These are phyloP conservation scores for Caenorhabditis sinica DNA, from an alignment of 2,888 invertebrate species.

Conservation along the genomic window DNA sequence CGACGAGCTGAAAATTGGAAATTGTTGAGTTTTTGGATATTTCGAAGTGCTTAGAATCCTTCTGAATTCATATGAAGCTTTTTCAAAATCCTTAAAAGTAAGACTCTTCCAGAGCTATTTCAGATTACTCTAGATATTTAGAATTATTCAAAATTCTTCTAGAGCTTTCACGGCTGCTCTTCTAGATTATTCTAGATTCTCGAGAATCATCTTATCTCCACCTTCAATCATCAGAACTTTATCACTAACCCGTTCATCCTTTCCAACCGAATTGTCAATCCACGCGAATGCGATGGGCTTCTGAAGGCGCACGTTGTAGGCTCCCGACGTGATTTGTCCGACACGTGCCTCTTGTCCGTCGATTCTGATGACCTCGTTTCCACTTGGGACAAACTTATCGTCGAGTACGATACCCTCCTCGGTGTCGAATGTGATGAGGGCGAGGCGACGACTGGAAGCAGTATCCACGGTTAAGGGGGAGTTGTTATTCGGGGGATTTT, in stretches of 20 bases:
- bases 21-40: no score
- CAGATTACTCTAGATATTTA: not conserved
- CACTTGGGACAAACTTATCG: conserved; percentile 66
- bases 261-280: conserved; percentile 81
- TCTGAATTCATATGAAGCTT: not conserved
- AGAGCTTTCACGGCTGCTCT: not conserved
- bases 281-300: conserved; percentile 85
- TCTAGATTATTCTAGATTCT: not conserved
- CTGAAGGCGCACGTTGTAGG: conserved; percentile 84
- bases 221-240: not conserved
- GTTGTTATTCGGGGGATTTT: no score
- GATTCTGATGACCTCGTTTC: conserved; percentile 74
- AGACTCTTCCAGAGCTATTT: conserved; percentile 1
- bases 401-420: conserved; percentile 66
- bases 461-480: conserved; percentile 19
- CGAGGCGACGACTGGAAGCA: conserved; percentile 68
- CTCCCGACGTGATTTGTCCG: conserved; percentile 85
- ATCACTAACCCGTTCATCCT: conserved; percentile 61
- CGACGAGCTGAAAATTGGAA: conserved; percentile 72
- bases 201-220: no score
- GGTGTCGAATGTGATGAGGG: conserved; percentile 72
- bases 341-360: conserved; percentile 82
- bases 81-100: not conserved
- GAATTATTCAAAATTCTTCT: not conserved
- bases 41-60: no score